phyloP scores from a whole-genome alignment of 2,113 vertebrate species.

The Verasper variegatus region DNA sequence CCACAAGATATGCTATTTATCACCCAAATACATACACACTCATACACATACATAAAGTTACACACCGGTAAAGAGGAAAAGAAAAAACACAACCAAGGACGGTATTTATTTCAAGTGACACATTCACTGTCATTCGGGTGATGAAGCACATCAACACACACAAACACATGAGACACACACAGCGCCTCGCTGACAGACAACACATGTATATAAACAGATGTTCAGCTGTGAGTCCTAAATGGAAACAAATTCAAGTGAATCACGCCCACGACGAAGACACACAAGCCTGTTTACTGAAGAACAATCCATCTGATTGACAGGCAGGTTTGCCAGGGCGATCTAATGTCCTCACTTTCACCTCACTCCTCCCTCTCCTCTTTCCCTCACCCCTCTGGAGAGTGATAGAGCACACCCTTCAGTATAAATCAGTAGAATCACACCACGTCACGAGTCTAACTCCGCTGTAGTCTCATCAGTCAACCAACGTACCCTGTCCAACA shows the following conservation, averaged over 20 bases:
- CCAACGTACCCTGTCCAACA: conserved; percentile 45
- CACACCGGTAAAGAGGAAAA: background rate
- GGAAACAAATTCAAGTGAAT: background rate
- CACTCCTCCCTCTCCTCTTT: conserved; percentile 47
- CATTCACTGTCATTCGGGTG: background rate
- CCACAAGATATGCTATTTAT: background rate
- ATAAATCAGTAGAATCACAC: conserved; percentile 78
- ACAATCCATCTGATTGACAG: conserved; percentile 57
- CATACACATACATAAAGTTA: background rate
- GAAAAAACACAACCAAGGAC: background rate
- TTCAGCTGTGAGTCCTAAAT: background rate
- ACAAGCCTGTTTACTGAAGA: conserved; percentile 20
- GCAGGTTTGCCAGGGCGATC: conserved; percentile 50
- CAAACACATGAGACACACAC: no score
- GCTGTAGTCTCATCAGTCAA: conserved; percentile 75
- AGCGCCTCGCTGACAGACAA: no score
- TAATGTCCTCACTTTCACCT: conserved; percentile 68
- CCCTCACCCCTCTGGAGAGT: conserved; percentile 65
- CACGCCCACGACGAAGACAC: conserved; percentile 20
- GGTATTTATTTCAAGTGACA: background rate
- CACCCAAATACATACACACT: background rate
- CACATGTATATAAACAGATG: background rate
- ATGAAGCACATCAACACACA: background rate
- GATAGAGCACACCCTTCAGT: conserved; percentile 71
- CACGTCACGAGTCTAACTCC: conserved; percentile 67